These are phyloP conservation scores for Ptilodon capucinus DNA, from an alignment of 2,888 invertebrate genomes.

Conservation along the genomic window DNA sequence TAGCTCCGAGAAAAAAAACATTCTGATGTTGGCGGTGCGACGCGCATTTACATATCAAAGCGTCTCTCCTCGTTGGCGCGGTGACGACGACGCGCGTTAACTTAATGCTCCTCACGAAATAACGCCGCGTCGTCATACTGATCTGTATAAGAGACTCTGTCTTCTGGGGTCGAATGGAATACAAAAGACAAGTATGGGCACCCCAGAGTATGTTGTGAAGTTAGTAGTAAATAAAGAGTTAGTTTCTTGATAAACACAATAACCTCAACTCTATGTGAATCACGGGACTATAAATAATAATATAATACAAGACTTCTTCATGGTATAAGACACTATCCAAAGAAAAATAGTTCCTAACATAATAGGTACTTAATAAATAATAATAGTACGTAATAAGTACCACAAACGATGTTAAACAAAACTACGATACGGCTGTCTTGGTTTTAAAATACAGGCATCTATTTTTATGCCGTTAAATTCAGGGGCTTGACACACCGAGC, in stretches of 20 bases:
- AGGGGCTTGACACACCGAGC: not conserved
- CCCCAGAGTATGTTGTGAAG: not conserved
- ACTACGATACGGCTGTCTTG: no score
- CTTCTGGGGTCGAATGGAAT: not conserved
- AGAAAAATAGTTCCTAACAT: no score
- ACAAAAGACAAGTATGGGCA: not conserved
- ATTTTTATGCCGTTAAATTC: not conserved
- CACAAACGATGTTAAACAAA: no score
- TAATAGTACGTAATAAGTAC: no score
- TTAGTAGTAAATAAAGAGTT: no score
- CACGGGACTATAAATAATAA: no score
- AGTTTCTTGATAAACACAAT: no score
- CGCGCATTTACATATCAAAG: constrained; percentile 34
- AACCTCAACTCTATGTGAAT: no score
- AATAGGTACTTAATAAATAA: no score
- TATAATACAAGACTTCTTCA: no score
- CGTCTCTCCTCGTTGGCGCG: constrained; percentile 8
- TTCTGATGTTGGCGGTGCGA: constrained; percentile 3
- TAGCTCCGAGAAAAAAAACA: constrained; percentile 14
- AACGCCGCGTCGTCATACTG: not conserved
- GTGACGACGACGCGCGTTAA: constrained; percentile 7
- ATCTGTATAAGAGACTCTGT: not conserved
- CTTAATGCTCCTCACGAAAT: constrained; percentile 14
- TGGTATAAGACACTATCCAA: no score
- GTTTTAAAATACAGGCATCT: not conserved